Conservation (phyloP, 2,797 vertebrate species). For the Chaenodraco wilsoni region DNA sequence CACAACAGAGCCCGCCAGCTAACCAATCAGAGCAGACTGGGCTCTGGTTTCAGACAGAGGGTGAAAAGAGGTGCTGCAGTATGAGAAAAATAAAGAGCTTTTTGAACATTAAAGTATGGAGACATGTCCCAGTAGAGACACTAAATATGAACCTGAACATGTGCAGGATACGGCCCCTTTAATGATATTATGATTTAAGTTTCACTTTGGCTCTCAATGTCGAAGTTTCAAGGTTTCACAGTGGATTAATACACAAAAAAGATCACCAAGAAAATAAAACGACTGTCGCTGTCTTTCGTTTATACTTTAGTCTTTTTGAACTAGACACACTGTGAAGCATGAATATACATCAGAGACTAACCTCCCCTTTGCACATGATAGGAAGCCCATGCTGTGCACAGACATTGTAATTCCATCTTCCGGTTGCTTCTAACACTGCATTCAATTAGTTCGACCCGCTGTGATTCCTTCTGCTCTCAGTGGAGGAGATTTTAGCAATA, state of each 20-base stretch:
- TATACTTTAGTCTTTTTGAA: background rate
- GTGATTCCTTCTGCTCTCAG: slow-evolving; percentile 16
- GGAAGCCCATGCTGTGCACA: slow-evolving; percentile 28
- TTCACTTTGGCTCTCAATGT: background rate
- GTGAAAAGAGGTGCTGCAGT: no score
- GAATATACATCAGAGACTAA: background rate
- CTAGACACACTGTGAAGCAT: background rate
- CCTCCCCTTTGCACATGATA: background rate
- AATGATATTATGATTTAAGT: background rate
- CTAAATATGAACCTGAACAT: no score
- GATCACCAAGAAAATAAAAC: background rate
- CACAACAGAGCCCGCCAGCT: no score
- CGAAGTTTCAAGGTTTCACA: background rate
- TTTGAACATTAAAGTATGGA: no score
- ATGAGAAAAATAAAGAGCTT: no score
- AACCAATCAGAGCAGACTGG: no score
- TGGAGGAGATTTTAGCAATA: slow-evolving; percentile 7
- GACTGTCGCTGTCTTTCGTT: background rate
- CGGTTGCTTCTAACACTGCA: slow-evolving; percentile 19
- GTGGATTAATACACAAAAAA: background rate
- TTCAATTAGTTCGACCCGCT: slow-evolving; percentile 33
- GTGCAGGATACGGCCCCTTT: background rate
- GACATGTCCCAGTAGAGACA: no score
- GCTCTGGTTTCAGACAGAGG: no score
- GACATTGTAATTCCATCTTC: slow-evolving; percentile 26